Conservation (phyloP, 2,888 invertebrate species). For the Torymus aiolomorphi region DNA sequence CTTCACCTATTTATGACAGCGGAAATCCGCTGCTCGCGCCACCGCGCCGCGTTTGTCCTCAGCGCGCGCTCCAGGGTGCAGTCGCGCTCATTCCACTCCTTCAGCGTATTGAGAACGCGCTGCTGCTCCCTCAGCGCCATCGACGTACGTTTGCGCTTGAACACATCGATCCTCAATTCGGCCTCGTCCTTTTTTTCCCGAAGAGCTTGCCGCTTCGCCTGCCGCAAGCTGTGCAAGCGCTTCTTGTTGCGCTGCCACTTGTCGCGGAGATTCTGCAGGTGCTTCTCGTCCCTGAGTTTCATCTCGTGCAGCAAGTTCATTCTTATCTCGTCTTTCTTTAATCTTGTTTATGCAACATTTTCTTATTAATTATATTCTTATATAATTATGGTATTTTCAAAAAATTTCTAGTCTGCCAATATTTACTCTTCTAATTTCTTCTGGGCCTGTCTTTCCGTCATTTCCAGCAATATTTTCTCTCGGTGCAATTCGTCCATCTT, state of each 20-base stretch:
- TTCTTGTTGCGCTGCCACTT: too few relatives aligned
- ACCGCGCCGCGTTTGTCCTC: slow-evolving; percentile 1
- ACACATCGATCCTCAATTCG: not conserved
- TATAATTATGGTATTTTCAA: too few relatives aligned
- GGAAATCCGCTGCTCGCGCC: not conserved
- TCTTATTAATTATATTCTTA: too few relatives aligned
- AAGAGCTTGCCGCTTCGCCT: too few relatives aligned
- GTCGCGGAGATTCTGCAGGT: not conserved
- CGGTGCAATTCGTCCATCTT: slow-evolving; percentile 50
- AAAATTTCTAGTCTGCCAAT: too few relatives aligned
- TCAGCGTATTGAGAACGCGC: slow-evolving; percentile 33
- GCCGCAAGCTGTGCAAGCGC: too few relatives aligned
- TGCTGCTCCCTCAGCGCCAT: slow-evolving; percentile 44
- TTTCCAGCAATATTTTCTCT: slow-evolving; percentile 55
- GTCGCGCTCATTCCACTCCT: slow-evolving; percentile 43
- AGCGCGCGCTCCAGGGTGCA: not conserved
- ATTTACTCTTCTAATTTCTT: slow-evolving; percentile 55
- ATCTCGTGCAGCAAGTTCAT: not conserved
- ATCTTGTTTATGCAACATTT: slow-evolving; percentile 6
- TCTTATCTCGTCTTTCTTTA: slow-evolving; percentile 43
- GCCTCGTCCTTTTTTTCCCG: too few relatives aligned
- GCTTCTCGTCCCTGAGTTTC: not conserved
- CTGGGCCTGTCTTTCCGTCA: slow-evolving; percentile 30
- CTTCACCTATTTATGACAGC: slow-evolving; percentile 25
- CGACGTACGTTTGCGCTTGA: not conserved